A percentile compares a stretch with the other conserved stretches of the same genome.
These are phyloP conservation scores for Nymphicus hollandicus DNA, from an alignment of 2,113 vertebrate genomes.

Conservation along the genomic window DNA sequence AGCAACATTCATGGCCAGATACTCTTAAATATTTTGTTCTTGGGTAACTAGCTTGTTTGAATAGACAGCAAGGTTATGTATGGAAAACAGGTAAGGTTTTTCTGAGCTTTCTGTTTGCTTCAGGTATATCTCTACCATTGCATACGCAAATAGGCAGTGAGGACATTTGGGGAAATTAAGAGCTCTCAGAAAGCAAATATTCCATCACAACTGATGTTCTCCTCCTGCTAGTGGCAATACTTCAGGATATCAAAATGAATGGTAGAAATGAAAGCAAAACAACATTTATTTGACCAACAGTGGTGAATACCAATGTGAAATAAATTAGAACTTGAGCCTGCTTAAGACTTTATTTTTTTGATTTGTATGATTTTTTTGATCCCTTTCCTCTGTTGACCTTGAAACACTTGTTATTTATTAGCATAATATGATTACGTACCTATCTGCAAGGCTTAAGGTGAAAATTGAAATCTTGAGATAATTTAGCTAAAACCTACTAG, in stretches of 20 bases:
- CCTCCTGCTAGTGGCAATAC: not conserved
- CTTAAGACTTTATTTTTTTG: slow-evolving; percentile 17
- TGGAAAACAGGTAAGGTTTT: not conserved
- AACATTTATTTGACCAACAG: slow-evolving; percentile 37
- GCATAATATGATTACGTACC: slow-evolving; percentile 44
- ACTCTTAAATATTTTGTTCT: not conserved
- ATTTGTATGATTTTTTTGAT: not conserved
- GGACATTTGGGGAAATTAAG: not conserved
- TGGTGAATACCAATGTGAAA: slow-evolving; percentile 32
- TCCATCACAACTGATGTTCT: not conserved
- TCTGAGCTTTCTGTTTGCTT: not conserved
- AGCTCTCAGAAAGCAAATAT: not conserved
- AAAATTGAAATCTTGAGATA: slow-evolving; percentile 64
- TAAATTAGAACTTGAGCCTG: not conserved
- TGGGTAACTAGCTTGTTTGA: not conserved
- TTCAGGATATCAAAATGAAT: slow-evolving; percentile 23
- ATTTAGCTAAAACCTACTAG: slow-evolving; percentile 64
- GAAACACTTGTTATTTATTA: slow-evolving; percentile 62
- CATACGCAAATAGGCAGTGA: not conserved
- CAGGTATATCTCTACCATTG: not conserved
- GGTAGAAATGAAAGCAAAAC: slow-evolving; percentile 35
- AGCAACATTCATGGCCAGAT: not conserved
- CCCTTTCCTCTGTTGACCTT: slow-evolving; percentile 41
- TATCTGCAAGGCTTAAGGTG: slow-evolving; percentile 48
- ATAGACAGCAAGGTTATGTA: not conserved